These are phyloP conservation scores for Poecilia velifera DNA, from an alignment of 2,797 vertebrate genomes.

Conservation along the genomic window DNA sequence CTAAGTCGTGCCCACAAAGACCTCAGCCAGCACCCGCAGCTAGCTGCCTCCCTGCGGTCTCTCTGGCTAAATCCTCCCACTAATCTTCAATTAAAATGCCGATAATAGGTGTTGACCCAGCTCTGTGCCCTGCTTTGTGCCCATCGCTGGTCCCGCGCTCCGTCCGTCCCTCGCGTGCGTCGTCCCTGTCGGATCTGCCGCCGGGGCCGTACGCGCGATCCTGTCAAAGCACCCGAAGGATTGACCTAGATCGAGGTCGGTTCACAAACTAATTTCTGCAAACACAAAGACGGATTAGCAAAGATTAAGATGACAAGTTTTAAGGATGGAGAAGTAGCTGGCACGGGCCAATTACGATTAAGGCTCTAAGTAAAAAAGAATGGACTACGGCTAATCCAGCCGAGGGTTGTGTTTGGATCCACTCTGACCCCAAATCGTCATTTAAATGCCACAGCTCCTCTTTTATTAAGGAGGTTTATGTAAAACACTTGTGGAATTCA, in stretches of 20 bases:
- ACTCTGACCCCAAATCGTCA: constrained; percentile 35
- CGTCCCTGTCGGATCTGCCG: constrained; percentile 59
- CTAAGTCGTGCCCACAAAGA: constrained; percentile 46
- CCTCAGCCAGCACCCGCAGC: constrained; percentile 45
- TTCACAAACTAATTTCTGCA: constrained; percentile 79
- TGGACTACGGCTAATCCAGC: constrained; percentile 59
- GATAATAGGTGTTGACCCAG: constrained; percentile 78
- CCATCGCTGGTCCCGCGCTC: constrained; percentile 48
- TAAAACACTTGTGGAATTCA: background rate
- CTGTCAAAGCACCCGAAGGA: constrained; percentile 59
- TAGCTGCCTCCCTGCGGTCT: constrained; percentile 46
- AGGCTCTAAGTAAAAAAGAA: constrained; percentile 58
- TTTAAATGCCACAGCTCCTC: constrained; percentile 34
- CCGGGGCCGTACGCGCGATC: constrained; percentile 13
- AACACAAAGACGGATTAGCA: constrained; percentile 79
- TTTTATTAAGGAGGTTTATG: background rate
- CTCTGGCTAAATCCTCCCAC: constrained; percentile 62
- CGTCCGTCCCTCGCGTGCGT: constrained; percentile 33
- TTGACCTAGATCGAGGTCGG: constrained; percentile 80
- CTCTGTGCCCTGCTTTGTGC: constrained; percentile 66
- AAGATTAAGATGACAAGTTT: constrained; percentile 82
- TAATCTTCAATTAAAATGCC: constrained; percentile 80
- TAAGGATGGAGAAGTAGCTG: constrained; percentile 71
- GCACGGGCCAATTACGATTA: constrained; percentile 81
- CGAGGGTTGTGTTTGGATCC: constrained; percentile 48